Conservation (phyloP, 2,113 vertebrate species). For the Aegotheles bennettii region DNA sequence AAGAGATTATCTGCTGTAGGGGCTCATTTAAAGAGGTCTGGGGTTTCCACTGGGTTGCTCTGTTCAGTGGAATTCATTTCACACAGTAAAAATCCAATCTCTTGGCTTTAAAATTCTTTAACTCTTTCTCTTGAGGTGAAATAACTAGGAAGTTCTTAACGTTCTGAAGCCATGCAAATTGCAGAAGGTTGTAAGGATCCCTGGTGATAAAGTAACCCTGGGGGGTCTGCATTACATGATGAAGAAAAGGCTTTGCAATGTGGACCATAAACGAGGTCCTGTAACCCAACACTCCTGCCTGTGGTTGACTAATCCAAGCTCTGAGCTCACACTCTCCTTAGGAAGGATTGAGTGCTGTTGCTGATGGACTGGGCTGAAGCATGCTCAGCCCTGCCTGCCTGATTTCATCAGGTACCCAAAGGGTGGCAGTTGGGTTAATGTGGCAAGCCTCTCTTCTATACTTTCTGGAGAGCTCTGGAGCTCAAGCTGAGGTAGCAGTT, state of each 20-base stretch:
- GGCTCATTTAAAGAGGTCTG: neutral
- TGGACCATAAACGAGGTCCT: accelerated
- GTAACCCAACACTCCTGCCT: neutral
- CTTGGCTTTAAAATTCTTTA: neutral
- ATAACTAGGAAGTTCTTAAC: neutral
- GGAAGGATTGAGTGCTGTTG: neutral
- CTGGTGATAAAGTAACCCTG: neutral
- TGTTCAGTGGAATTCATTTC: neutral
- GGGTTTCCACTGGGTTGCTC: neutral
- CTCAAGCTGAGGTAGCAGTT: neutral
- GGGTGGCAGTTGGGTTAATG: neutral
- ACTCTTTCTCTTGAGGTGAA: neutral
- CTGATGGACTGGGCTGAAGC: neutral
- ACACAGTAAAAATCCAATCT: neutral
- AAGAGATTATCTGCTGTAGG: constrained; percentile 18
- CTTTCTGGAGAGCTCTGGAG: neutral
- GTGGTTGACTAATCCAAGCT: neutral
- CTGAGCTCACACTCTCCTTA: accelerated
- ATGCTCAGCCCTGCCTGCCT: neutral
- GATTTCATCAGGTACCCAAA: neutral
- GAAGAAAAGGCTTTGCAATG: neutral
- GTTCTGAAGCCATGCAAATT: neutral
- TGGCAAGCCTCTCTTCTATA: neutral
- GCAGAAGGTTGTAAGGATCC: neutral
- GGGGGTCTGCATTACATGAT: neutral